A percentile compares a stretch with the other conserved stretches of the same genome.
These are phyloP conservation scores for Oryctes rhinoceros DNA, from an alignment of 1,140 invertebrate species.

Conservation along the genomic window DNA sequence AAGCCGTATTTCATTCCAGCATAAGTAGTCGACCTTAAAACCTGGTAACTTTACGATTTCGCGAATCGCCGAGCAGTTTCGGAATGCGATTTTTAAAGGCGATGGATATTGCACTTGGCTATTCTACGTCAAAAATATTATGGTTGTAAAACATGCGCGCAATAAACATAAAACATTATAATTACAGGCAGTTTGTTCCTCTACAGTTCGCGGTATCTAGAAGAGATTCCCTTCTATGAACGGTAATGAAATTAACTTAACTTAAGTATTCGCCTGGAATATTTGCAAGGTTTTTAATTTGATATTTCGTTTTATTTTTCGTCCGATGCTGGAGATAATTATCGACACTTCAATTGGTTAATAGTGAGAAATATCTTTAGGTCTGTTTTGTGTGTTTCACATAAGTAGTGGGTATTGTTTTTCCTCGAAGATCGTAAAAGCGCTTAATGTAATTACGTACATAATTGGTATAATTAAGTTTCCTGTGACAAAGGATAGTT, in stretches of 20 bases:
- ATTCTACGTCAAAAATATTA: not conserved
- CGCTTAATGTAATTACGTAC: too few species aligned
- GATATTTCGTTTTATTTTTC: too few species aligned
- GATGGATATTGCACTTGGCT: not conserved
- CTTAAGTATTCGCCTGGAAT: not conserved
- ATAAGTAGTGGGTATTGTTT: too few species aligned
- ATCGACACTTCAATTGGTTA: too few species aligned
- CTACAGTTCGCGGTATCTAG: not conserved
- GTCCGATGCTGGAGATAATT: too few species aligned
- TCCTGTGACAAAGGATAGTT: too few species aligned
- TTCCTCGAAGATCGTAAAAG: too few species aligned
- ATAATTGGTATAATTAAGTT: too few species aligned
- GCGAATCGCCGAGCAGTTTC: not conserved
- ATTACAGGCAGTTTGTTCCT: not conserved
- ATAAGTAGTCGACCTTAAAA: slow-evolving; percentile 8
- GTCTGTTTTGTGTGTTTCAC: too few species aligned
- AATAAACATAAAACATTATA: slow-evolving; percentile 23
- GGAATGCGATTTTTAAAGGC: not conserved
- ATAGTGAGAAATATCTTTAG: too few species aligned
- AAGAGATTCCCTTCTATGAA: not conserved
- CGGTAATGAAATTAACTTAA: not conserved
- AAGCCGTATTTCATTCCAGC: not conserved
- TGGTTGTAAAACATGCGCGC: slow-evolving; percentile 7
- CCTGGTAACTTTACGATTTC: not conserved
- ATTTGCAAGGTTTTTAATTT: too few species aligned